Evolutionary conservation across 2,888 invertebrate genomes (phyloP).

Genomic region (Pecten maximus): DNA sequence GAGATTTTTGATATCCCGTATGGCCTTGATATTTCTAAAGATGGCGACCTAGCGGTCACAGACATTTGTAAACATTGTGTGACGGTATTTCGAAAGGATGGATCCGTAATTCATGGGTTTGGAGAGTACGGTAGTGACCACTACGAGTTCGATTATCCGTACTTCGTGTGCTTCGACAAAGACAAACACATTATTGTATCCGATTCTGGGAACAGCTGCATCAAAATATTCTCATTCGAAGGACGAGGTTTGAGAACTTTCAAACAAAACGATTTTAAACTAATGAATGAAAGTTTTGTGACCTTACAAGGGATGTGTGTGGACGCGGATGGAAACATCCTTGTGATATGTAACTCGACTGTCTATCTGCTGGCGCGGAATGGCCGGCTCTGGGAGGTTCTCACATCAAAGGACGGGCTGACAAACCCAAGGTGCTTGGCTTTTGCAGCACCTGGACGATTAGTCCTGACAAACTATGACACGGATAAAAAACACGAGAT

Average conservation of each 20-base stretch:
- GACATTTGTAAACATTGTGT: constrained; percentile 79
- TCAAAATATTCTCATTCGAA: constrained; percentile 79
- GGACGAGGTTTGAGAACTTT: constrained; percentile 74
- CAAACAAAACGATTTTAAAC: constrained; percentile 72
- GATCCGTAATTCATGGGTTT: constrained; percentile 71
- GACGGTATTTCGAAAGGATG: constrained; percentile 72
- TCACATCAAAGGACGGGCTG: constrained; percentile 75
- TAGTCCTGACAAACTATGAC: constrained; percentile 75
- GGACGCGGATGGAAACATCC: constrained; percentile 76
- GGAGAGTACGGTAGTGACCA: constrained; percentile 76
- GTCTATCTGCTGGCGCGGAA: constrained; percentile 78
- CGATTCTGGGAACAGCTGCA: constrained; percentile 78
- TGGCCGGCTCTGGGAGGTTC: constrained; percentile 79
- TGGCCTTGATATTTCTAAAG: constrained; percentile 73
- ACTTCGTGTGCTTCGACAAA: constrained; percentile 76
- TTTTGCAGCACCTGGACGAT: constrained; percentile 69
- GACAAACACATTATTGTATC: constrained; percentile 78
- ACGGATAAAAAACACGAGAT: constrained; percentile 73
- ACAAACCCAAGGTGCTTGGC: constrained; percentile 76
- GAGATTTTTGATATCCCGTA: constrained; percentile 76
- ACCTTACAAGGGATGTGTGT: constrained; percentile 75
- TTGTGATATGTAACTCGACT: constrained; percentile 77
- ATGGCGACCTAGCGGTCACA: constrained; percentile 72
- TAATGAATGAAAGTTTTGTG: constrained; percentile 73
- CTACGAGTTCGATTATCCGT: constrained; percentile 78